Conservation (phyloP, 2,113 vertebrate genomes). For the Heterotis niloticus region DNA sequence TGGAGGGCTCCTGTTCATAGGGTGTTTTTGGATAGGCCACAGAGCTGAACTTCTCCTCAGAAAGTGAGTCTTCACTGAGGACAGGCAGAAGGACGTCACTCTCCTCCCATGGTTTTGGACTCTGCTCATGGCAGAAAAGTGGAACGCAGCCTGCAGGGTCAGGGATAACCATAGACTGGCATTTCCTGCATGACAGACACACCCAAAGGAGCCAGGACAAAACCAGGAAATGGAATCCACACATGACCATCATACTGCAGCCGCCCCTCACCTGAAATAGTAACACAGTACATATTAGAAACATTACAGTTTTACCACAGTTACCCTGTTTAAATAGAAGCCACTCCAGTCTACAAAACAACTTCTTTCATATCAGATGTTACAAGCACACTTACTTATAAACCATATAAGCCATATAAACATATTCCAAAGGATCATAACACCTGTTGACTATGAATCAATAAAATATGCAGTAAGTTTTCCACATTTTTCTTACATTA, state of each 20-base stretch:
- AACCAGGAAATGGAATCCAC: constrained; percentile 19
- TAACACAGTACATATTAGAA: background rate
- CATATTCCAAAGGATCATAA: too few species aligned
- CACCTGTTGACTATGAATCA: too few species aligned
- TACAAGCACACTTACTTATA: too few species aligned
- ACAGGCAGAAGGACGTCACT: background rate
- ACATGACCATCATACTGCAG: constrained; percentile 5
- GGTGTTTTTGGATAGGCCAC: constrained; percentile 18
- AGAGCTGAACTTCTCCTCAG: background rate
- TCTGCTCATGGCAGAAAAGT: background rate
- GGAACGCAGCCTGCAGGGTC: constrained; percentile 1
- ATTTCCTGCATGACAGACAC: constrained; percentile 14
- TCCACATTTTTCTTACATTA: background rate
- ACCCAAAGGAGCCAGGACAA: constrained; percentile 15
- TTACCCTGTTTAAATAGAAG: background rate
- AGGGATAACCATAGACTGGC: constrained; percentile 25
- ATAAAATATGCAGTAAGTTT: background rate
- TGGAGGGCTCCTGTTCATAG: constrained; percentile 13
- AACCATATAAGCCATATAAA: too few species aligned
- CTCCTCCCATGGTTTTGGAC: background rate
- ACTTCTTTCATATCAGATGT: too few species aligned
- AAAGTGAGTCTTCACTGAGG: background rate
- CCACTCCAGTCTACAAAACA: background rate
- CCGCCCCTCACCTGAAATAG: background rate
- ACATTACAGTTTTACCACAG: background rate